Base-by-base conservation (phyloP, 2,888 invertebrate species). In the Melolontha melolontha region DNA sequence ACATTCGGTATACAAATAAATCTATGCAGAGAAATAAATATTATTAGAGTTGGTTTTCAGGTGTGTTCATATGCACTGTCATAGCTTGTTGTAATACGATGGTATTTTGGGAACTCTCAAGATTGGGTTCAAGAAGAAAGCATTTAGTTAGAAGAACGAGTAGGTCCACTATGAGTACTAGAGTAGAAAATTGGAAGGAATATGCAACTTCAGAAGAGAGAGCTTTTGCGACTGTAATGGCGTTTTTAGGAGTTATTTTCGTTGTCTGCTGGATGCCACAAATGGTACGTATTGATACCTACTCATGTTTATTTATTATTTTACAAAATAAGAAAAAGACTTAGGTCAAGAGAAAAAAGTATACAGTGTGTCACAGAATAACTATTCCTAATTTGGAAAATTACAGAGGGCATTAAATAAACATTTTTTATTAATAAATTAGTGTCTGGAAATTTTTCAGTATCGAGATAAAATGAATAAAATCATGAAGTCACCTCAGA, bases 181-280 rank as follows among this genome's bases (percentile, higher is more conserved):
- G 75, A 65, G 69, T 78, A 64, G 71, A 73, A 69, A 68, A 69
- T 52, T 54, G 67, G 55, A 74, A 55, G 65, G 77, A 78, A 70
- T 81, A 82, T 17, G 87, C 89, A 73, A 92, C 94, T 0, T 89
- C 90, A 0, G 94, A 95, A 80, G 95, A 95, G 83, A 88, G 93
- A 59, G 92, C 93, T 70, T 95, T 95, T 82, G 93, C 94, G 74
- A 88, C 91, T 75, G 87, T 95, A 49, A 95, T 95, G 95, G 91
- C 92, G 1, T 88, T 91, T 59, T 87, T 95, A 47, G 93, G 94
- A 72, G 88, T 94, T 72, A 89, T 92, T 29, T 95, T 94, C 81
- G 90, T 94, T 77, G 84, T 91, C 49, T 95, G 94, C 83, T 95
- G 95, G 95, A 86, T 93, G 84, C 95, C 95, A 22, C 94, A 94